Base-by-base conservation (phyloP, 2,888 invertebrate genomes). In the Teleogryllus oceanicus region DNA sequence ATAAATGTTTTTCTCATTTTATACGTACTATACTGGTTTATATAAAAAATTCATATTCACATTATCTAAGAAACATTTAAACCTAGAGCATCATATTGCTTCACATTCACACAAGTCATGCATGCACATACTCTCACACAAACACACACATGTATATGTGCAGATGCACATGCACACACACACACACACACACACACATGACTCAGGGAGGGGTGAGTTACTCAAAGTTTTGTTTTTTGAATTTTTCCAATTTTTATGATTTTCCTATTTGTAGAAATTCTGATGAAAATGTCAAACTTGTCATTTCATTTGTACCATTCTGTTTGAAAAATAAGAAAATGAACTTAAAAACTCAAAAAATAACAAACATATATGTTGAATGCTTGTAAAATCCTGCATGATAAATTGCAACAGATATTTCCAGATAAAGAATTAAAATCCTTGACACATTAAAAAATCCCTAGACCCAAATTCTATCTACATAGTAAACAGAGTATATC, bases 321-420 rank as follows among this genome's bases (percentile, higher is more conserved):
- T 62, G 62, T 62, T 62, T 62, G n/a, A 37, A 62, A 62, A 62
- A 18, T 62, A 62, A 62, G 13, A 62, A 62, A 62, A 62, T 62
- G 62, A 62, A 62, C 62, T 18, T 18, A 13, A 62, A 62, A 62
- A 62, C n/a, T 62, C n/a, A 37, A 37, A 37, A 37, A 37, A n/a
- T 62, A 62, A 13, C 13, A 62, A 13, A 62, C 62, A 37, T 37
- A 62, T 62, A 62, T 62, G 62, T 62, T 62, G 62, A 62, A 62
- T 62, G 62, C 62, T 62, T 62, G 62, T 62, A 62, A 62, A 62
- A 62, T 62, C 62, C 62, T n/a, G n/a, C 62, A 62, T 62, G 62
- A 62, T 13, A 62, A 62, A 62, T 62, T 62, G 62, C 62, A 62
- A 62, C 62, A 62, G 62, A 62, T 62, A 62, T 62, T 62, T 62